Base-by-base conservation (phyloP, 2,113 vertebrate genomes). In the Malurus melanocephalus region DNA sequence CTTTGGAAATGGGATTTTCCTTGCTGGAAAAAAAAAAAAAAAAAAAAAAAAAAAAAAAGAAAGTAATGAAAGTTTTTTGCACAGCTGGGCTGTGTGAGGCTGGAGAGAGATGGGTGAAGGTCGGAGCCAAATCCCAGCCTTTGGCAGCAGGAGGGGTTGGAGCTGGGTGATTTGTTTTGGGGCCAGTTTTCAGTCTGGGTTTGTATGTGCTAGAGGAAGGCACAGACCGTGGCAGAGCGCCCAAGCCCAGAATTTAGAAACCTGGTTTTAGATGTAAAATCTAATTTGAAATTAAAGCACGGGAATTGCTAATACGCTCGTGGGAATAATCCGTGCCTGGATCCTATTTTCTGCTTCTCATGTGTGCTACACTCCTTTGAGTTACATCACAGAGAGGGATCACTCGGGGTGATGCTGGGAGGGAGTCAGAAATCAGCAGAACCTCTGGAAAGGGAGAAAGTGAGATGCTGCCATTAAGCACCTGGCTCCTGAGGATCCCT, bases 221-320 rank as follows among this genome's bases (percentile, higher is more conserved):
- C 76, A 10, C 40, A 56, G 92, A 7, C 61, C 33, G 60, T 94
- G 80, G 76, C 82, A 62, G 24, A 0, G 6, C 55, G 86, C 73
- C 77, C 23, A 28, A 90, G 61, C 45, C 66, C 75, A 84, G 84
- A 78, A 94, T 90, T 80, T 23, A 81, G 59, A 79, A 84, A 75
- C 71, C 78, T 61, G 49, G 32, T 91, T 90, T 90, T 56, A 91
- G 69, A 90, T 22, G 8, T 66, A 26, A 86, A 87, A 78, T 85
- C 88, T 94, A 79, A 88, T 92, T 94, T 88, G 71, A 69, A 86
- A 67, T 88, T 65, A 73, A 68, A 93, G 80, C 53, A 11, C 20
- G 22, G 78, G 46, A 68, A 45, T 79, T 56, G 62, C 49, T 93
- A 45, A 84, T 84, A 33, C 1, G 1, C 55, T 90, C 0, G 1